A percentile compares a stretch with the other conserved stretches of the same genome.
Evolutionary conservation across 2,113 vertebrate genomes (phyloP).

Genomic region (Heptranchias perlo): DNA sequence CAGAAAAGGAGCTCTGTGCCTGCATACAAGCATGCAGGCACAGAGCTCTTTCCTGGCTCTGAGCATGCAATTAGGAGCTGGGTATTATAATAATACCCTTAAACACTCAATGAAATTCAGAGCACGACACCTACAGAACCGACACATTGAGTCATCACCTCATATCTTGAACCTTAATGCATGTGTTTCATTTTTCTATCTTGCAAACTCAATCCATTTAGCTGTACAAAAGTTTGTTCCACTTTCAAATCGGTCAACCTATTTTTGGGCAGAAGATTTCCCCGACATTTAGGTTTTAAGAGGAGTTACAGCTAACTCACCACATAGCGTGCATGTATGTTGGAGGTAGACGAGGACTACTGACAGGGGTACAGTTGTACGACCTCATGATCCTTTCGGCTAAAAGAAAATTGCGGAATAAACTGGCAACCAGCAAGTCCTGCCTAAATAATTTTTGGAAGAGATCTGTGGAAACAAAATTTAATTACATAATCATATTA

Average conservation of each 20-base stretch:
- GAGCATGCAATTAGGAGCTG: background rate
- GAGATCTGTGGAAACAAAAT: conserved; percentile 64
- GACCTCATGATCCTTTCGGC: conserved; percentile 97
- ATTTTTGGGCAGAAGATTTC: background rate
- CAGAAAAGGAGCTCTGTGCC: background rate
- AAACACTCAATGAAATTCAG: background rate
- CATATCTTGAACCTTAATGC: background rate
- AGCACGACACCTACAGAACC: background rate
- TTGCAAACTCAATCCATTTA: background rate
- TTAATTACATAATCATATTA: background rate
- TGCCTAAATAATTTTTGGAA: conserved; percentile 98
- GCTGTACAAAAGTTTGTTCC: background rate
- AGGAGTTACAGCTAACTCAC: conserved; percentile 60
- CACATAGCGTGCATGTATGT: conserved; percentile 99
- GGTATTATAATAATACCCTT: background rate
- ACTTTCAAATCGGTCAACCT: background rate
- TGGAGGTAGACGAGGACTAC: conserved; percentile 89
- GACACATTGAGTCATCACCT: no score
- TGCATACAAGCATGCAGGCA: no score
- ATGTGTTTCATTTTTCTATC: background rate
- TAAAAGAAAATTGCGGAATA: conserved; percentile 92
- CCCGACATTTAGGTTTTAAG: background rate
- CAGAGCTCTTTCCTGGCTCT: background rate
- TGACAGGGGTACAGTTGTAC: conserved; percentile 94
- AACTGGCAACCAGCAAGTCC: conserved; percentile 89